These are phyloP conservation scores for Strigamia transsilvanica DNA, from an alignment of 2,888 invertebrate species.

Conservation along the genomic window DNA sequence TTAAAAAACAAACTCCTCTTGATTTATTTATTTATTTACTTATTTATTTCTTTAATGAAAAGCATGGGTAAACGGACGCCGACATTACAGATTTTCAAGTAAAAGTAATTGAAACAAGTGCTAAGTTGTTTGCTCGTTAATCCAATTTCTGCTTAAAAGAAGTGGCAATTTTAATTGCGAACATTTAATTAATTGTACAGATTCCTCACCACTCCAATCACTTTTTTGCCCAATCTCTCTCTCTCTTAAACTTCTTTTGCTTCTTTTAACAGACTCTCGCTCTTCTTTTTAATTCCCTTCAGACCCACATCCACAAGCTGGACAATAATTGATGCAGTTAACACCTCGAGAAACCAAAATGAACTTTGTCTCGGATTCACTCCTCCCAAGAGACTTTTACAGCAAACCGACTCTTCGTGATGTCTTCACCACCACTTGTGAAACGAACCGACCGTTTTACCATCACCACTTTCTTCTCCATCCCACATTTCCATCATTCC, in stretches of 20 bases:
- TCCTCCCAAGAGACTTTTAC: neutral
- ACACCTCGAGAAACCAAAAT: constrained; percentile 1
- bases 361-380: constrained; percentile 8
- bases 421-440: neutral
- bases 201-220: neutral
- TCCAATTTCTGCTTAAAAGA: neutral
- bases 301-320: constrained; percentile 8
- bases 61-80: too few species aligned
- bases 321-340: constrained; percentile 8
- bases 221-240: neutral
- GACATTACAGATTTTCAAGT: too few species aligned
- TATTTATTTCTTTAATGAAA: too few species aligned
- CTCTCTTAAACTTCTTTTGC: neutral
- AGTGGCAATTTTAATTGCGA: neutral
- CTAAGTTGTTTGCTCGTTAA: too few species aligned
- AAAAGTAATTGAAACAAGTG: too few species aligned
- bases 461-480: neutral
- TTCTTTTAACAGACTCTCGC: neutral
- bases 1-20: too few species aligned
- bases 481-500: neutral
- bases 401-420: neutral
- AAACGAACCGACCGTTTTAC: neutral
- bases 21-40: too few species aligned
- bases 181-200: neutral
- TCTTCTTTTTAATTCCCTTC: neutral